Base-by-base conservation (phyloP, 2,113 vertebrate genomes). In the Megaceryle torquata region DNA sequence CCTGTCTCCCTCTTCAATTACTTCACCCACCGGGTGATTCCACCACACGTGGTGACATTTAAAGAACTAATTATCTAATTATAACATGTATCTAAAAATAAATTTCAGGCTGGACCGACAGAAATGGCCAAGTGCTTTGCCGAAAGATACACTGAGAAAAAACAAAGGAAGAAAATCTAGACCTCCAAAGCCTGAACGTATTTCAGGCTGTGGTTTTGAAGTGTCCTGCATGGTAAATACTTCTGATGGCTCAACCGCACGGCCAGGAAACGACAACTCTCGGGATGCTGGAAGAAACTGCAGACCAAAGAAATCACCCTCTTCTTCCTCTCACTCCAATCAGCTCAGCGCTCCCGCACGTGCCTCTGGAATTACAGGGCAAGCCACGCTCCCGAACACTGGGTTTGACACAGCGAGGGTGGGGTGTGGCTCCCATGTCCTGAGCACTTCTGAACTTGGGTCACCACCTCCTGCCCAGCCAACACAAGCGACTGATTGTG, bases 401-500 rank as follows among this genome's bases (percentile, higher is more conserved):
- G 68, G 14, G 20, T 53, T 64, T 48, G 21, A 2, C 5, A 0
- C 21, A 13, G 7, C 3, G 4, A 35, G 56, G 80, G 18, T 4
- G 54, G 10, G 37, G 41, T 14, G 43, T 22, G 57, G 33, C 44
- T 61, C 54, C n/a, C 14, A 1, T 3, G 25, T 28, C 60, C 54
- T 28, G 24, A n/a, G 7, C 8, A 4, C 48, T 48, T 60, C 50
- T n/a, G 25, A 50, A 18, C 28, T 4, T 9, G 11, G 35, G 64
- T 35, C 7, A 20, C 22, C n/a, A 8, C 22, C 24, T 82, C 56
- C 78, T 59, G 8, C 56, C n/a, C 10, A 33, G 11, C 16, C 20
- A 72, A n/a, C 6, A 8, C 8, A 6, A 25, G 19, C 2, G 12
- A 37, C 15, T 5, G n/a, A 19, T 13, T 6, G 31, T 0, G 4